Base-by-base conservation (phyloP, 2,113 vertebrate species). In the Ciconia maguari region DNA sequence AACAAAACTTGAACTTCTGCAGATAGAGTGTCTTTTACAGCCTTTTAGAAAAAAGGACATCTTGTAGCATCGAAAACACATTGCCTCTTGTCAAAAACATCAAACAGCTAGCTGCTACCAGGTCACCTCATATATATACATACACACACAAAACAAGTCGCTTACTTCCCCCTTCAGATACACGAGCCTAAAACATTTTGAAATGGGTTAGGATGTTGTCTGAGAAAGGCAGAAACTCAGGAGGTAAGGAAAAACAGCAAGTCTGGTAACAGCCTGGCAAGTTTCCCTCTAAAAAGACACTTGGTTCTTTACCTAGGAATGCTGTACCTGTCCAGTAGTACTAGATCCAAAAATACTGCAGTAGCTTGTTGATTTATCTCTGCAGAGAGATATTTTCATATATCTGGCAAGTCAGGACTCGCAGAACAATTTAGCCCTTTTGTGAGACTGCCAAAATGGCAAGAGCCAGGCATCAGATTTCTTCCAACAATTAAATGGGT, bases 401-500 rank as follows among this genome's bases (percentile, higher is more conserved):
- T 38, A 74, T 83, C 93, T 66, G 60, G 58, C 96, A 97, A 94
- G 94, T 91, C 26, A 4, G 32, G 88, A 95, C 94, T 71, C 0
- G 71, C 62, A 92, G 41, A 76, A 46, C 83, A 83, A 90, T 34
- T 83, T 14, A 93, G 54, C 29, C 52, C 62, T 88, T 93, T 61
- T 76, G 82, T 74, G 46, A 88, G 60, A 26, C 85, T 94, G 94
- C 90, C 94, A 96, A 93, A 72, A 75, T 19, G 41, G 87, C 79
- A 96, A 90, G 57, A 72, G 57, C 34, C 70, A 77, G 51, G 90
- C 76, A 94, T 95, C 90, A 86, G 42, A 86, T 94, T 96, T 90
- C 94, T 66, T 93, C 93, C 93, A 95, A 91, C 75, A 75, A 86
- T 74, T 80, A 90, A 94, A 90, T 66, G 51, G 88, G 93, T 76